A percentile compares a stretch with the other conserved stretches of the same genome.
Evolutionary conservation across 2,797 vertebrate genomes (phyloP).

Genomic region (Pelodytes ibericus): DNA sequence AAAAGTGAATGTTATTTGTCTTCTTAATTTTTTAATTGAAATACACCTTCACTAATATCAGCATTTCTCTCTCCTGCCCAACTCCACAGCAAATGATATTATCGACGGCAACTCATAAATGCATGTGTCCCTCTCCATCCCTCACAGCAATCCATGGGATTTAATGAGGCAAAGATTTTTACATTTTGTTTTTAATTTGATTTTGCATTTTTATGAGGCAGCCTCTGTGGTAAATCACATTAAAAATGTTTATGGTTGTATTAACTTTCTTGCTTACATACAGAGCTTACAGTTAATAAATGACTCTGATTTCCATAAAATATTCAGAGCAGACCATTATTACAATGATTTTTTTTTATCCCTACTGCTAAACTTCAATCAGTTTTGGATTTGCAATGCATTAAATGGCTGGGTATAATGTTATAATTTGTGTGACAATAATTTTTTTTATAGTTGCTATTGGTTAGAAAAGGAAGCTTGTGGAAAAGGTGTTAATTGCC

Average conservation of each 20-base stretch:
- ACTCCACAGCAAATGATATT: constrained; percentile 50
- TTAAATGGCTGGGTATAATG: constrained; percentile 63
- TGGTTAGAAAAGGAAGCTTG: constrained; percentile 58
- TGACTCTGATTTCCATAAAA: constrained; percentile 81
- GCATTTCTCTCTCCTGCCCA: constrained; percentile 25
- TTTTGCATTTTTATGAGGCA: constrained; percentile 78
- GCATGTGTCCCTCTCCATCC: constrained; percentile 45
- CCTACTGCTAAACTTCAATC: constrained; percentile 66
- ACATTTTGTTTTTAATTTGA: constrained; percentile 79
- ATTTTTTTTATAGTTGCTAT: constrained; percentile 62
- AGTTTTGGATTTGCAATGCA: constrained; percentile 68
- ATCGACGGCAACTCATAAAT: constrained; percentile 49
- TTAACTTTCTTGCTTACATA: constrained; percentile 73
- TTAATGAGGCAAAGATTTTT: constrained; percentile 71
- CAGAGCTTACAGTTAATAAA: constrained; percentile 73
- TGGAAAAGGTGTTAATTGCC: constrained; percentile 62
- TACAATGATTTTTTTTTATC: constrained; percentile 69
- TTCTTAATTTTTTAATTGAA: constrained; percentile 54
- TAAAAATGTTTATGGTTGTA: constrained; percentile 76
- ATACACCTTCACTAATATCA: constrained; percentile 51
- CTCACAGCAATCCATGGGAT: constrained; percentile 58
- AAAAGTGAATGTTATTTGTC: constrained; percentile 40
- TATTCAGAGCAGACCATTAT: constrained; percentile 80
- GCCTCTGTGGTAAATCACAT: constrained; percentile 74
- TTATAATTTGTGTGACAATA: constrained; percentile 65